Evolutionary conservation across 2,888 invertebrate species (phyloP), one percentile per base, ranked within the genome.

Genomic region (Autographa pulchrina): DNA sequence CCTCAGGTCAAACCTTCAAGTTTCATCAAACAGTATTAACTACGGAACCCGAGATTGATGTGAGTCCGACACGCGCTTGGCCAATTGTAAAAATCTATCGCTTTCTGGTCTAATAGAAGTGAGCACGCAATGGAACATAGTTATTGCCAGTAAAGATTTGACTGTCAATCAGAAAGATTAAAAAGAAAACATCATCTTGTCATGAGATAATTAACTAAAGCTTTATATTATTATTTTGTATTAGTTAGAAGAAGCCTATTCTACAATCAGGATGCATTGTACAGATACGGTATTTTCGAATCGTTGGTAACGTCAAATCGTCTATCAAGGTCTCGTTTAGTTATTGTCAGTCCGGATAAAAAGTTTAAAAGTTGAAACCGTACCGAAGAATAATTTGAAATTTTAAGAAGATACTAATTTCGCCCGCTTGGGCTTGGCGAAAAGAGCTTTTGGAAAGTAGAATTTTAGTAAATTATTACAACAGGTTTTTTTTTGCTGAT

Each of bases 261-360:
- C 41, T n/a, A 25, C 54, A 65, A 43, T n/a, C 11, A 41, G 61
- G 60, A 65, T 68, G 65, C 65, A 74, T 65, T 74, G 62, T 61
- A 60, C 68, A 79, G 68, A 32, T 31, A 54, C 4, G 41, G n/a
- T 38, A 41, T 58, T 14, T 7, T 18, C n/a, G n/a, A 11, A 54
- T 38, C 32, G 32, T 32, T 8, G 35, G 67, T 78, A 74, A 78
- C 52, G 62, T 65, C 52, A 14, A 67, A 54, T 77, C 70, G 59
- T 77, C 67, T 75, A 74, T 77, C 79, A 75, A 63, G 63, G 60
- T 70, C 62, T 14, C 5, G 63, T 75, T 69, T 58, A 20, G 38
- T 63, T 79, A 61, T 16, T 43, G 60, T 56, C 48, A 11, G 35
- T n/a, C 20, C 7, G 2, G 59, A 35, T 31, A n/a, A 20, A 58